Evolutionary conservation across 92 coral and sea anemone species (phyloP).

Genomic region (Umimayanthus kanabou): DNA sequence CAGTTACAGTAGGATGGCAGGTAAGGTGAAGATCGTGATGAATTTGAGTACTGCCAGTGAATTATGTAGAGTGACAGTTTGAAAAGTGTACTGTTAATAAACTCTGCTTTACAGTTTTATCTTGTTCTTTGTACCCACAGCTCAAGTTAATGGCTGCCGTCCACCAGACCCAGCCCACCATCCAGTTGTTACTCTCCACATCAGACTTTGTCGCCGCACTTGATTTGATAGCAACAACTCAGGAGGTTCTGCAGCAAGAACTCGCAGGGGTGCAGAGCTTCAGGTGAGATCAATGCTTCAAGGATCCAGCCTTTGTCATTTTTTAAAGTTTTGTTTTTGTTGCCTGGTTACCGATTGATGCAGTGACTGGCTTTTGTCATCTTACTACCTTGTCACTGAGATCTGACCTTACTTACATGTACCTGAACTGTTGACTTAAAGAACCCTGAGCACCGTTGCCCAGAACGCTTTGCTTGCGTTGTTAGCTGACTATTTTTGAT

Average conservation of each 20-base stretch:
- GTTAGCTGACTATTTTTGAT: too few relatives aligned
- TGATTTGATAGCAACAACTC: constrained; percentile 91
- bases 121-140: constrained; percentile 34
- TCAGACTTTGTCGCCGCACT: constrained; percentile 98
- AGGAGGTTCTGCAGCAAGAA: constrained; percentile 95
- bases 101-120: background rate
- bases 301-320: background rate
- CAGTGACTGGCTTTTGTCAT: too few relatives aligned
- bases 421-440: too few relatives aligned
- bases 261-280: constrained; percentile 96
- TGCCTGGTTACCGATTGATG: too few relatives aligned
- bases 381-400: background rate
- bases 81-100: too few relatives aligned
- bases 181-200: constrained; percentile 90
- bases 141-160: constrained; percentile 95
- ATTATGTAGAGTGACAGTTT: too few relatives aligned
- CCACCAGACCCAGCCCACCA: constrained; percentile 98
- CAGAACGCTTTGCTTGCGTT: too few relatives aligned
- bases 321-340: background rate
- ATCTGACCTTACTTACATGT: too few relatives aligned
- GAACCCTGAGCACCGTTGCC: too few relatives aligned
- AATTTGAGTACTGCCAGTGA: too few relatives aligned
- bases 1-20: too few relatives aligned
- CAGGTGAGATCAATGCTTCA: constrained; percentile 51
- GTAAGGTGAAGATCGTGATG: too few relatives aligned